phyloP scores from a whole-genome alignment of 2,797 vertebrate genomes.

The Tiaroga cobitis region DNA sequence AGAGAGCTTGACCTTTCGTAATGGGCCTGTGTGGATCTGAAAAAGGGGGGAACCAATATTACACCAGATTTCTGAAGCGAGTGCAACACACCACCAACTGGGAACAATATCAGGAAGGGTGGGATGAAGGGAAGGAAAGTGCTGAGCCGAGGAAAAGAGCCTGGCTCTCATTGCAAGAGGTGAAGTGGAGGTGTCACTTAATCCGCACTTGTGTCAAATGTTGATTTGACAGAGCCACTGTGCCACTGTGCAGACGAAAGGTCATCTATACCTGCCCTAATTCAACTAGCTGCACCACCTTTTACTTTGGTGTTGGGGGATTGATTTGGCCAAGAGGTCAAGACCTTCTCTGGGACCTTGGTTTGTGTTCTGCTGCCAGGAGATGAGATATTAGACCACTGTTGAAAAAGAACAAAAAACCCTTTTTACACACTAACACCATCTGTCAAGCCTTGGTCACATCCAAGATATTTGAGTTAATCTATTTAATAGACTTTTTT shows the following conservation, averaged over 20 bases:
- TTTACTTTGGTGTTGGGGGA: constrained; percentile 40
- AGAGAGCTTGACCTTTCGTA: constrained; percentile 53
- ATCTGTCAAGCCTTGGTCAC: constrained; percentile 41
- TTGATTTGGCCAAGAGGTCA: constrained; percentile 43
- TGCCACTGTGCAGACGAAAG: constrained; percentile 66
- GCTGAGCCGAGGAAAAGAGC: constrained; percentile 41
- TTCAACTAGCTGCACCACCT: constrained; percentile 45
- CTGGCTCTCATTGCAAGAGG: constrained; percentile 57
- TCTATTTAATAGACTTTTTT: constrained; percentile 47
- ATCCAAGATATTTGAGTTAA: constrained; percentile 26
- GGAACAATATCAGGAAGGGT: constrained; percentile 46
- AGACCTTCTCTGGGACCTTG: constrained; percentile 40
- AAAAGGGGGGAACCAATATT: constrained; percentile 45
- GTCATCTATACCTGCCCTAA: constrained; percentile 50
- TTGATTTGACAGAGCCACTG: constrained; percentile 71
- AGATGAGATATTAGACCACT: constrained; percentile 44
- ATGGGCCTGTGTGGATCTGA: constrained; percentile 48
- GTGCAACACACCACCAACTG: constrained; percentile 30
- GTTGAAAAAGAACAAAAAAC: constrained; percentile 43
- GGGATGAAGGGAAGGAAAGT: constrained; percentile 53
- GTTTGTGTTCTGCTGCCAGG: constrained; percentile 47
- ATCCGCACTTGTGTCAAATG: constrained; percentile 64
- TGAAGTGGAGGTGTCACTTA: constrained; percentile 65
- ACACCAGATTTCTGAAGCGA: constrained; percentile 28
- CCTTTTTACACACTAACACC: constrained; percentile 44